A percentile compares a stretch with the other conserved stretches of the same genome.
These are phyloP conservation scores for Brachionus sp. DNA, from an alignment of 1,140 invertebrate genomes.

Conservation along the genomic window DNA sequence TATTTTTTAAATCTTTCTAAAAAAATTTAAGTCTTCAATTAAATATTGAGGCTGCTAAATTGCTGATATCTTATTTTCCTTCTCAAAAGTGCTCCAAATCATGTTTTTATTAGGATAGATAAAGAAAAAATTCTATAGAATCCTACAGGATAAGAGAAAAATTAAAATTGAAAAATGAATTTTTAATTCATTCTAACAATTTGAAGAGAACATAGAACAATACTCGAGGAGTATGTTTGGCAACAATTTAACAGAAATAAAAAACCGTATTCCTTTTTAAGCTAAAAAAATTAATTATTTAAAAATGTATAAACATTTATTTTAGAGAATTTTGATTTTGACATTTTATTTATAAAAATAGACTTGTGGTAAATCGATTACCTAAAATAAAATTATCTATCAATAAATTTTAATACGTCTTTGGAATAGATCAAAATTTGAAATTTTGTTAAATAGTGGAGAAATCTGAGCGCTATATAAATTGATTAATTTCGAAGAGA, in stretches of 20 bases:
- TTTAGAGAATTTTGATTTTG: neutral
- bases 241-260: neutral
- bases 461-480: neutral
- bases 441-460: neutral
- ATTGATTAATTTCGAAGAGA: neutral
- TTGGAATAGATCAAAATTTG: neutral
- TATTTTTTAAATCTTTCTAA: too few relatives aligned
- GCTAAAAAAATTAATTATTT: neutral
- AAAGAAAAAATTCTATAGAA: too few relatives aligned
- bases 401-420: neutral
- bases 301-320: neutral
- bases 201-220: too few relatives aligned
- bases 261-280: neutral
- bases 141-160: too few relatives aligned
- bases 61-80: too few relatives aligned
- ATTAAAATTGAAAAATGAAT: too few relatives aligned
- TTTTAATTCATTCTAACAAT: too few relatives aligned
- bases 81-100: too few relatives aligned
- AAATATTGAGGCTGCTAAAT: too few relatives aligned
- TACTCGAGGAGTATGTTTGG: too few relatives aligned
- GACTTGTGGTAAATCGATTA: neutral
- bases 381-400: neutral
- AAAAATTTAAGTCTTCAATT: too few relatives aligned
- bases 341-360: neutral
- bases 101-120: too few relatives aligned